Evolutionary conservation across 37 sponge, comb jelly and placozoan species (phyloP), one percentile per base, ranked within the genome.

Genomic region (Theonella swinhoei): DNA sequence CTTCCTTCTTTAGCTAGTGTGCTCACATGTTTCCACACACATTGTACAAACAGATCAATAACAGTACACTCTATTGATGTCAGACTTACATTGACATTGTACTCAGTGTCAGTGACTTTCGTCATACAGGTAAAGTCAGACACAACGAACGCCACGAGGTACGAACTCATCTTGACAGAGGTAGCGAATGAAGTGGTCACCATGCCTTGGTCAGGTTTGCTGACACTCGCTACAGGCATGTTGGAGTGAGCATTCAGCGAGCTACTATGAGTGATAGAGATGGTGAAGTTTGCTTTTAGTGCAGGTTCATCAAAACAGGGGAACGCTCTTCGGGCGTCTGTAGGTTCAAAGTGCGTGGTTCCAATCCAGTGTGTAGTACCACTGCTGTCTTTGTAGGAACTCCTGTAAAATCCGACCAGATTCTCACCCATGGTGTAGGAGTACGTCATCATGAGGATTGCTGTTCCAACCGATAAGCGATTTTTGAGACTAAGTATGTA

Each of bases 291-390:
- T 24, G 99, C 96, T 81, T 98, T 98, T 69, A 96, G 63, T 2
- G 75, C 81, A 40, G 99, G 99, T 74, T 98, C 99, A 62, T 98
- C 99, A 74, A 98, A 98, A 76, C 99, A 98, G 26, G 96, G 99
- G 65, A 98, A 98, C 26, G 99, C 99, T 62, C 40, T 82, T 9
- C 99, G 75, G n/a, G 99, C 99, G 82, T 87, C 88, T 14, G 96
- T 96, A 9, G 99, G 85, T 41, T 98, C 99, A 80, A 98, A 96
- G 87, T 98, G 96, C 17, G 99, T 98, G 31, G 95, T 94, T 3
- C 94, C 98, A 11, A 95, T 60, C 29, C 63, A 75, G 0, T 68
- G 70, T 40, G n/a, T 79, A 9, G 78, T 38, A 31, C 92, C 94
- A 36, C 39, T 30, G 7, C 70, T 36, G 11, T 64, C 37, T 30